Percentiles rank a stretch among this genome's conserved stretches.
phyloP scores from a whole-genome alignment of 2,888 invertebrate species.

The Lymantria monacha region DNA sequence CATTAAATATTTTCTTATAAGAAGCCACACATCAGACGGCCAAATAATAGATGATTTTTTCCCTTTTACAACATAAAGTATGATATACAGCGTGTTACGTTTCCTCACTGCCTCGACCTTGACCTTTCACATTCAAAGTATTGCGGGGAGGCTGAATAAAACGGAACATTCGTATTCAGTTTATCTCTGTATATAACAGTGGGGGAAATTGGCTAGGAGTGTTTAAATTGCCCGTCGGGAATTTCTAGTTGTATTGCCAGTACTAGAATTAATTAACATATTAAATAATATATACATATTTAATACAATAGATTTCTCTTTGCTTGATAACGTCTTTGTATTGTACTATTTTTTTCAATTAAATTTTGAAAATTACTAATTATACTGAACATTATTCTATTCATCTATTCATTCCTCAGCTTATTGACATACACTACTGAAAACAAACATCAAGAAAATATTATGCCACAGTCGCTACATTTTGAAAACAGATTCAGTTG shows the following conservation, averaged over 20 bases:
- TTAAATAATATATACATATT: neutral
- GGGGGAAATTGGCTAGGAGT: neutral
- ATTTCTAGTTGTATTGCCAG: neutral
- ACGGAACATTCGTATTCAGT: neutral
- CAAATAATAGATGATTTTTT: no score
- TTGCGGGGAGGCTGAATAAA: neutral
- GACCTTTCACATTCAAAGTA: neutral
- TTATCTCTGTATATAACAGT: neutral
- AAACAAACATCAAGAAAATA: no score
- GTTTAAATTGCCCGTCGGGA: neutral
- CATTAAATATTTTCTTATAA: no score
- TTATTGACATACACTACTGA: no score
- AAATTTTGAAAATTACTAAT: no score
- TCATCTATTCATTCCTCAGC: no score
- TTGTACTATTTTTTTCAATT: no score
- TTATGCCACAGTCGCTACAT: no score
- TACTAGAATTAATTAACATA: neutral
- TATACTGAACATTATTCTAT: no score
- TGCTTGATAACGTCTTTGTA: no score
- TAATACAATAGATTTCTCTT: neutral
- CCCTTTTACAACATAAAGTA: neutral
- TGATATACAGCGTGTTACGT: conserved; percentile 5
- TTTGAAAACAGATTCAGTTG: no score
- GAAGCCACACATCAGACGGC: no score
- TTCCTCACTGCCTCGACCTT: conserved; percentile 2